Percentiles rank a stretch among this genome's conserved stretches.
Evolutionary conservation across 2,888 invertebrate species (phyloP).

Genomic region (Heteromyza rotundicornis): DNA sequence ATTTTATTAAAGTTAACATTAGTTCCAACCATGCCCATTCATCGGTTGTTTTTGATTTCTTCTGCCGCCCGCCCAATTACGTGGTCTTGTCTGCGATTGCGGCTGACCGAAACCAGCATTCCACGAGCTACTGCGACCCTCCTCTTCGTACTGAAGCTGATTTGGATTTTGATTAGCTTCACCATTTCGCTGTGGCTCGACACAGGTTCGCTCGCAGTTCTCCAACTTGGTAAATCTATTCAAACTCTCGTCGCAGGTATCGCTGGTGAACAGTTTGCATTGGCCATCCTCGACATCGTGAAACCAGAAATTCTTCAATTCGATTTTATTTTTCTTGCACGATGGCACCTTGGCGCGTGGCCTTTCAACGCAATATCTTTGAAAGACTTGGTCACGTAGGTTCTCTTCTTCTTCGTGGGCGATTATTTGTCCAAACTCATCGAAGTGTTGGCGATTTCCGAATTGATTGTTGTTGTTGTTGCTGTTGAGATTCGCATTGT

Average conservation of each 20-base stretch:
- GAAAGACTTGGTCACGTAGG: conserved; percentile 41
- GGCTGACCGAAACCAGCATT: conserved; percentile 9
- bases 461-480: background rate
- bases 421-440: conserved; percentile 21
- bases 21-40: no score
- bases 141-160: background rate
- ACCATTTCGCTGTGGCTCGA: conserved; percentile 34
- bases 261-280: conserved; percentile 53
- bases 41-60: no score
- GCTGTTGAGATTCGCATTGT: no score
- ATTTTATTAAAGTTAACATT: no score
- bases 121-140: background rate
- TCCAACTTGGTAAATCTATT: conserved; percentile 48
- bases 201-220: conserved; percentile 45
- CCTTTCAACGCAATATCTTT: conserved; percentile 46
- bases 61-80: background rate
- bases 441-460: conserved; percentile 16
- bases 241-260: conserved; percentile 49
- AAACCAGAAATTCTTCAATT: conserved; percentile 49
- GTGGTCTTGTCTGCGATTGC: conserved; percentile 21
- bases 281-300: conserved; percentile 48
- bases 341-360: conserved; percentile 35
- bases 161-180: background rate
- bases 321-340: conserved; percentile 37
- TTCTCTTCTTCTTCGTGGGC: conserved; percentile 21